Evolutionary conservation across 1,140 invertebrate genomes (phyloP).

Genomic region (Cecropterus lyciades): DNA sequence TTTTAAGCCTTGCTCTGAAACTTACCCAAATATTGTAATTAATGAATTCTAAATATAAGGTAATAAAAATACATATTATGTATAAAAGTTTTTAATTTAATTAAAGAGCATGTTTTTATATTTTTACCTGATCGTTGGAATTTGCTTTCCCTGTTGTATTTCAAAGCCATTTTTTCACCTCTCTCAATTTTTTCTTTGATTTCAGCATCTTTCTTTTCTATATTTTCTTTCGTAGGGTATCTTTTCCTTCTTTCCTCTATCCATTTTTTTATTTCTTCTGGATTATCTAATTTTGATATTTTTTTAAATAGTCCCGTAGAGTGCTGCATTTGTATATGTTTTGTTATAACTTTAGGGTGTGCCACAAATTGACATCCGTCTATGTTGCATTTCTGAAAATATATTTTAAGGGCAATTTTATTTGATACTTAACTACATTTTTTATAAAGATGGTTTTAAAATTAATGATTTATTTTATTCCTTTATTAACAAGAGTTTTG

Average conservation of each 20-base stretch:
- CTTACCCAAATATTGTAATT: neutral
- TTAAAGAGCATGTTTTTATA: too few species aligned
- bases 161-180: constrained; percentile 87
- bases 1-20: constrained; percentile 23
- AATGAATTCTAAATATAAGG: neutral
- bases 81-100: too few species aligned
- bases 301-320: constrained; percentile 90
- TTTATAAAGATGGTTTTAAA: too few species aligned
- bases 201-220: constrained; percentile 87
- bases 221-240: constrained; percentile 89
- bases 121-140: constrained; percentile 45
- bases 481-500: too few species aligned
- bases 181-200: constrained; percentile 87
- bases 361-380: constrained; percentile 93
- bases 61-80: too few species aligned
- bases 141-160: constrained; percentile 53
- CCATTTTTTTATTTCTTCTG: constrained; percentile 94
- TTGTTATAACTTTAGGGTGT: constrained; percentile 90
- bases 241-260: constrained; percentile 90
- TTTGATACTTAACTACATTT: too few species aligned
- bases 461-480: too few species aligned
- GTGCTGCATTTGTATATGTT: constrained; percentile 93
- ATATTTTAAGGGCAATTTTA: too few species aligned
- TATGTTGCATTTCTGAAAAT: constrained; percentile 88
- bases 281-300: constrained; percentile 89